These are phyloP conservation scores for Plemyria rubiginata DNA, from an alignment of 2,888 invertebrate species.

Conservation along the genomic window DNA sequence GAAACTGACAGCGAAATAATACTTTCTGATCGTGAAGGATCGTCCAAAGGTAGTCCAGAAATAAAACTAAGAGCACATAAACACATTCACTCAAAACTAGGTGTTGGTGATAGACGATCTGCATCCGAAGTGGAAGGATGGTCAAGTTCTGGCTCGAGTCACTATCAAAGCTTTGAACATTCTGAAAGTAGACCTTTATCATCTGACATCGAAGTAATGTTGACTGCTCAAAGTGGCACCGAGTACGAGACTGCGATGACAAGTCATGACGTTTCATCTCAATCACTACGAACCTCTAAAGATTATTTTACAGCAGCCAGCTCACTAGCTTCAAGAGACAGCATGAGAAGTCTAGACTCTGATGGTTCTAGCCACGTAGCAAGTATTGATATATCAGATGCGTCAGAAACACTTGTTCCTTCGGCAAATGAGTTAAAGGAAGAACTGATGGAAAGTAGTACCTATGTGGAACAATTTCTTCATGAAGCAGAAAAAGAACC, in stretches of 20 bases:
- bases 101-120: constrained; percentile 87
- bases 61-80: constrained; percentile 75
- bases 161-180: constrained; percentile 94
- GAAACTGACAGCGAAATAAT: constrained; percentile 80
- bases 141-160: constrained; percentile 95
- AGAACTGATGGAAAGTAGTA: constrained; percentile 87
- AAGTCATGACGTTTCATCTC: constrained; percentile 90
- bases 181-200: constrained; percentile 93
- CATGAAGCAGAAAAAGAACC: constrained; percentile 70
- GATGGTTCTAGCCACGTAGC: constrained; percentile 95
- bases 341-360: constrained; percentile 95
- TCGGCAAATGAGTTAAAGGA: constrained; percentile 93
- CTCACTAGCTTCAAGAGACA: constrained; percentile 94
- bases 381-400: constrained; percentile 95
- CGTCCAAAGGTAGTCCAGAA: constrained; percentile 78
- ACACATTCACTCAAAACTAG: constrained; percentile 77
- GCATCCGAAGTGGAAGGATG: constrained; percentile 91
- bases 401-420: constrained; percentile 96
- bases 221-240: constrained; percentile 90
- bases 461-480: constrained; percentile 83
- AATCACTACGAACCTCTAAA: constrained; percentile 90
- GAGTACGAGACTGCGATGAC: constrained; percentile 95
- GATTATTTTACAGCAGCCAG: constrained; percentile 95
- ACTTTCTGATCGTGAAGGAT: constrained; percentile 74
- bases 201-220: constrained; percentile 93